Evolutionary conservation across 2,888 invertebrate genomes (phyloP), one percentile per base, ranked within the genome.

Genomic region (Lycia hirtaria): DNA sequence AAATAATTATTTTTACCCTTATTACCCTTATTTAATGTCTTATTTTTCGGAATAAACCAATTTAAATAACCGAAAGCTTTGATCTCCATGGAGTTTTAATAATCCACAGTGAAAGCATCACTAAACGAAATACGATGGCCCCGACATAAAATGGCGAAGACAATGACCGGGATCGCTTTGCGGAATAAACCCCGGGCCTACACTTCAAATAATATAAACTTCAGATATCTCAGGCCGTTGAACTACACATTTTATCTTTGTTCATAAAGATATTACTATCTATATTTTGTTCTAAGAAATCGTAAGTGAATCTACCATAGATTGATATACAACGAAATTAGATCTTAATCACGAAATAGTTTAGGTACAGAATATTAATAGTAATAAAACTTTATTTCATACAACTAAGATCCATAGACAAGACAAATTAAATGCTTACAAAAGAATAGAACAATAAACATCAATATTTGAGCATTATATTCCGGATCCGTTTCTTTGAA

Each of bases 101-200:
- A 30, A 43, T 43, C n/a, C n/a, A 43, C 43, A 51, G 40, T 24
- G 32, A 51, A 41, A 50, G 10, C 12, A 15, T 17, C 41, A 33
- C 32, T 51, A 20, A 51, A 38, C 26, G 44, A 53, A 38, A 45
- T 17, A 53, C 38, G 24, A 40, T 17, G n/a, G 45, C 38, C 32
- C 17, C 5, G n/a, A 40, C 38, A 47, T 32, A 47, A 35, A 33
- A 33, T 47, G 15, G 47, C 33, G 17, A 24, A 35, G 35, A 47
- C 47, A 47, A 47, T 24, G 47, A 47, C 33, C 47, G 15, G 47
- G 33, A 47, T 35, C 47, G 47, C 43, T 45, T 45, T 33, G 28
- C 12, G 17, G 15, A 47, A 47, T 47, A 38, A 53, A 38, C 45
- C 17, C 12, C 9, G 26, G 40, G 32, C 38, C 37, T 14, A 53